Evolutionary conservation across 2,888 invertebrate genomes (phyloP).

Genomic region (Serrognathus titanus): DNA sequence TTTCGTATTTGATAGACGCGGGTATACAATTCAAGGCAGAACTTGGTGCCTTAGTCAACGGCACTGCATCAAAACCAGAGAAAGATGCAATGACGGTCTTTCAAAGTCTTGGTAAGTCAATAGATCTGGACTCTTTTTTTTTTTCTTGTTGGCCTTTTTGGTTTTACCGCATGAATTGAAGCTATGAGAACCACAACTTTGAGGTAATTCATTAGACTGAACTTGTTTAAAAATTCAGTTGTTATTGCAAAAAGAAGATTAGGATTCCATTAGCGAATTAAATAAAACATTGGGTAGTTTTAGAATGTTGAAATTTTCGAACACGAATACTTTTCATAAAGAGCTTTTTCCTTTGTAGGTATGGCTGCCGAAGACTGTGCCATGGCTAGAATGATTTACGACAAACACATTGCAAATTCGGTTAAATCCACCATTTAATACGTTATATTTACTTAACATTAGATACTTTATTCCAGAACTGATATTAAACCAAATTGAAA

Average conservation of each 20-base stretch:
- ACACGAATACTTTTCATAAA: too few species aligned
- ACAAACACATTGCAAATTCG: slow-evolving; percentile 20
- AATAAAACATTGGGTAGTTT: too few species aligned
- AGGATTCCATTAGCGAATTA: too few species aligned
- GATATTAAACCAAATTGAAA: too few species aligned
- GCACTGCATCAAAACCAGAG: slow-evolving; percentile 36
- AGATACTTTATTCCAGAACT: too few species aligned
- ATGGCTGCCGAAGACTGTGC: slow-evolving; percentile 61
- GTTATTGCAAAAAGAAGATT: not conserved
- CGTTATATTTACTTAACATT: too few species aligned
- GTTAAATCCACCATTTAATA: not conserved
- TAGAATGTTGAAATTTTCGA: too few species aligned
- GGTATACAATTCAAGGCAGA: slow-evolving; percentile 55
- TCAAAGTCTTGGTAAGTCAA: slow-evolving; percentile 60
- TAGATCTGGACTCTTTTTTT: too few species aligned
- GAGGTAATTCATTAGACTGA: too few species aligned
- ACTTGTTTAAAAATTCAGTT: not conserved
- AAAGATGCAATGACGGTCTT: slow-evolving; percentile 54
- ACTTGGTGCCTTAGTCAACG: slow-evolving; percentile 54
- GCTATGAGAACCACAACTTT: not conserved
- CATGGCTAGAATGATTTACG: slow-evolving; percentile 55
- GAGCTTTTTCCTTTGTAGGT: slow-evolving; percentile 45
- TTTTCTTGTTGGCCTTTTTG: too few species aligned
- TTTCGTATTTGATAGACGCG: slow-evolving; percentile 50
- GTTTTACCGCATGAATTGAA: too few species aligned